These are phyloP conservation scores for Drosophila seguyi DNA, from an alignment of 1,140 invertebrate species.

Conservation along the genomic window DNA sequence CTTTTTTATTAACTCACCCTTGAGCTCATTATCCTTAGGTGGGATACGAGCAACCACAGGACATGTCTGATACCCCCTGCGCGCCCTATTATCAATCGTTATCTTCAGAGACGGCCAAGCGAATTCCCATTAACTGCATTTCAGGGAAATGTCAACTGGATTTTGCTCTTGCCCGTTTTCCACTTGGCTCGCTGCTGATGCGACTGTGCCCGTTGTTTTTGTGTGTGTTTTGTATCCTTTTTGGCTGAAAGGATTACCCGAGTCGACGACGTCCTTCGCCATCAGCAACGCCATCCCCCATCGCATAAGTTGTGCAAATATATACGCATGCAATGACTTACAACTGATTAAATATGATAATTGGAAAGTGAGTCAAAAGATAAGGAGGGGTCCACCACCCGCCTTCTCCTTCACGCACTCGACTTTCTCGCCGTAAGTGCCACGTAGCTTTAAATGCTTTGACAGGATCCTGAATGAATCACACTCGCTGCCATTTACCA, in stretches of 20 bases:
- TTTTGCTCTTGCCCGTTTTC: conserved; percentile 42
- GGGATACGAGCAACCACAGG: conserved; percentile 5
- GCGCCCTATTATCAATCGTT: conserved; percentile 38
- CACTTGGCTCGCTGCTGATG: conserved; percentile 42
- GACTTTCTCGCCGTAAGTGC: conserved; percentile 23
- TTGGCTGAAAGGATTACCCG: conserved; percentile 64
- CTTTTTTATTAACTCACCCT: neutral
- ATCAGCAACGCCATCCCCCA: no score
- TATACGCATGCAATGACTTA: conserved; percentile 71
- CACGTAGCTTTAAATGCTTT: conserved; percentile 64
- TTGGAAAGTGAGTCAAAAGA: conserved; percentile 67
- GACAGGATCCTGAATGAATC: conserved; percentile 56
- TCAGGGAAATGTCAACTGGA: conserved; percentile 66
- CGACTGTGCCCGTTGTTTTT: conserved; percentile 16
- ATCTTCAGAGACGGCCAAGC: conserved; percentile 40
- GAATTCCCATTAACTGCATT: conserved; percentile 71
- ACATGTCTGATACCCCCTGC: neutral
- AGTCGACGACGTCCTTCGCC: conserved; percentile 30
- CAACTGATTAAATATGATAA: conserved; percentile 80
- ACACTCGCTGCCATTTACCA: conserved; percentile 33
- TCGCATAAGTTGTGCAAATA: conserved; percentile 70
- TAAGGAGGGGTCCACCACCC: conserved; percentile 24
- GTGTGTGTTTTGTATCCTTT: conserved; percentile 39
- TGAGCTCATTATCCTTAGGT: conserved; percentile 34
- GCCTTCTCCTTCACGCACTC: conserved; percentile 7